A percentile compares a stretch with the other conserved stretches of the same genome.
Evolutionary conservation across 2,797 vertebrate genomes (phyloP).

Genomic region (Sciurus carolinensis): DNA sequence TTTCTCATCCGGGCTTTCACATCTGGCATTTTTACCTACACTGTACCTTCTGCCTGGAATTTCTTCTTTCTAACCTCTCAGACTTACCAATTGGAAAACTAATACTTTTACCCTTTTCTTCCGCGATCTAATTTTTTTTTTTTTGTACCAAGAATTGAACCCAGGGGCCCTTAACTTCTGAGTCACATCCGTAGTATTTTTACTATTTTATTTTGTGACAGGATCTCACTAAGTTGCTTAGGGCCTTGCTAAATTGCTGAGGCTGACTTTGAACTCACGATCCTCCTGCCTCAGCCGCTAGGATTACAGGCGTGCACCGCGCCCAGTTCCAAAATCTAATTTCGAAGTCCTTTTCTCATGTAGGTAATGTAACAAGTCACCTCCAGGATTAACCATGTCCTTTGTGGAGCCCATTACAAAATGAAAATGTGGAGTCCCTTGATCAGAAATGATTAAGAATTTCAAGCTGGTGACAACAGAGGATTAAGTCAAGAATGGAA

Average conservation of each 20-base stretch:
- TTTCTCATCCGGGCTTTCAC: neutral
- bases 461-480: neutral
- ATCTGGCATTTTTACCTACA: neutral
- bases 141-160: no score
- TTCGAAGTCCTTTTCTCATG: slow-evolving; percentile 2
- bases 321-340: neutral
- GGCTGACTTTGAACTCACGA: no score
- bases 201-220: no score
- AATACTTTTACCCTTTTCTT: slow-evolving; percentile 16
- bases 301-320: no score
- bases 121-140: neutral
- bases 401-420: neutral
- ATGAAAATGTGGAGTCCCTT: neutral
- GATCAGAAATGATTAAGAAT: neutral
- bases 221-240: no score
- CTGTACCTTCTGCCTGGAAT: neutral
- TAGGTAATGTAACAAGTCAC: neutral
- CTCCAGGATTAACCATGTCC: neutral
- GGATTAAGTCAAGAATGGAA: neutral
- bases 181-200: no score
- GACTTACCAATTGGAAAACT: neutral
- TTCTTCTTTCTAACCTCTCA: neutral
- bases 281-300: no score
- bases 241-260: no score
- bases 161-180: no score